Conservation (phyloP, 2,113 vertebrate species). For the Eubucco bourcierii region DNA sequence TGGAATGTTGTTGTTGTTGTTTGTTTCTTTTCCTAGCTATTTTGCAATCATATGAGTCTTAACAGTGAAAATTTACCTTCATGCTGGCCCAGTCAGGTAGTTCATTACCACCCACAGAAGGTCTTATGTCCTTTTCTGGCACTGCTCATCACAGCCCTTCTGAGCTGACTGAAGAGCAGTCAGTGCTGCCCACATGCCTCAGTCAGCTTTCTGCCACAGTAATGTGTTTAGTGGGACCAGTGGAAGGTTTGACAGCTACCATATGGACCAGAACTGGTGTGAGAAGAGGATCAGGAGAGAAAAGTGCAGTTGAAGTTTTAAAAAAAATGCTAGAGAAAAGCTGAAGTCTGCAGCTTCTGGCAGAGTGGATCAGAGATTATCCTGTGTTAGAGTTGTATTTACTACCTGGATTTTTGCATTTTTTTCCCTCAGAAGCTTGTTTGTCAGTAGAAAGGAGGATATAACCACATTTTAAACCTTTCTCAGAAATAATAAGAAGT, state of each 20-base stretch:
- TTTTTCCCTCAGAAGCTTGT: not conserved
- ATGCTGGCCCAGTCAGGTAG: not conserved
- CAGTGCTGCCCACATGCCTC: not conserved
- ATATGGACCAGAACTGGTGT: not conserved
- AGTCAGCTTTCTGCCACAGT: not conserved
- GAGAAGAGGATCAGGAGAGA: not conserved
- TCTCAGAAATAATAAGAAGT: not conserved
- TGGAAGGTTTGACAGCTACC: not conserved
- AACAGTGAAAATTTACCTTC: not conserved
- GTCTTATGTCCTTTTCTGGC: not conserved
- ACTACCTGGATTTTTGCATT: not conserved
- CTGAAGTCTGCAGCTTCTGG: not conserved
- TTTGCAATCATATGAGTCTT: not conserved
- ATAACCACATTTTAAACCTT: not conserved
- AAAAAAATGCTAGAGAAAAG: not conserved
- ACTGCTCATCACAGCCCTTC: not conserved
- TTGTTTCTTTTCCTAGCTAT: not conserved
- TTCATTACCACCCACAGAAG: not conserved
- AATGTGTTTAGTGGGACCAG: not conserved
- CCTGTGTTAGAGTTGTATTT: not conserved
- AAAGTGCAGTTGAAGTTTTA: not conserved
- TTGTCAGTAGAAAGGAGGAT: not conserved
- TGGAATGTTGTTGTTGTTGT: accelerated
- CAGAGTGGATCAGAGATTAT: not conserved
- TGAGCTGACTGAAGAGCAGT: not conserved